Evolutionary conservation across 2,797 vertebrate species (phyloP).

Genomic region (Lindbergichthys nudifrons): DNA sequence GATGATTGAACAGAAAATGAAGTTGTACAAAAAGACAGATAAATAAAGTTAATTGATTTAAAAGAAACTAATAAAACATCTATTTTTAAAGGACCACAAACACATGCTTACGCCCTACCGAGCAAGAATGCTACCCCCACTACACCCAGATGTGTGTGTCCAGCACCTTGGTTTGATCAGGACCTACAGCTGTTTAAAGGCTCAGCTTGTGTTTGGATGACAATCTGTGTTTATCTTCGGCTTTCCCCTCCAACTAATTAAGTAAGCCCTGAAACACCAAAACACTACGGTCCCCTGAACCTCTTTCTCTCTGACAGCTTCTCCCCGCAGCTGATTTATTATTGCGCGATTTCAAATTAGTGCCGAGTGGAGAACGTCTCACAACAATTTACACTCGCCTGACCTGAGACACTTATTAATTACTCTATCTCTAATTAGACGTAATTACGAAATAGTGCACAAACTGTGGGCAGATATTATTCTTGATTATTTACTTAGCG

Average conservation of each 20-base stretch:
- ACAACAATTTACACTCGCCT: constrained; percentile 70
- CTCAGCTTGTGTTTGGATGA: constrained; percentile 56
- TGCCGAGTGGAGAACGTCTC: constrained; percentile 60
- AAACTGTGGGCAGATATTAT: not conserved
- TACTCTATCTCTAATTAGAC: constrained; percentile 69
- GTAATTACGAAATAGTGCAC: constrained; percentile 60
- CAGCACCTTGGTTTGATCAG: constrained; percentile 53
- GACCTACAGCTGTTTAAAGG: constrained; percentile 62
- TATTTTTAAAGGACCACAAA: not conserved
- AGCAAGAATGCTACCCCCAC: not conserved
- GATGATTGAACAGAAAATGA: not conserved
- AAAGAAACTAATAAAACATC: not conserved
- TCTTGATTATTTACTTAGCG: constrained; percentile 31
- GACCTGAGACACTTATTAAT: constrained; percentile 73
- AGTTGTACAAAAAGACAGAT: not conserved
- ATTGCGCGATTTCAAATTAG: constrained; percentile 74
- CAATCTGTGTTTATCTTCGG: constrained; percentile 74
- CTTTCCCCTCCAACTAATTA: constrained; percentile 75
- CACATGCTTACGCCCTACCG: not conserved
- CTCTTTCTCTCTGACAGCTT: constrained; percentile 59
- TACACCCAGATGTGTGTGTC: not conserved
- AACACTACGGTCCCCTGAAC: constrained; percentile 66
- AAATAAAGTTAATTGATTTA: not conserved
- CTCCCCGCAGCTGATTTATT: constrained; percentile 71
- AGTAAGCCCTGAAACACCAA: constrained; percentile 68